Evolutionary conservation across 2,888 invertebrate species (phyloP).

Genomic region (Caenorhabditis sp.): DNA sequence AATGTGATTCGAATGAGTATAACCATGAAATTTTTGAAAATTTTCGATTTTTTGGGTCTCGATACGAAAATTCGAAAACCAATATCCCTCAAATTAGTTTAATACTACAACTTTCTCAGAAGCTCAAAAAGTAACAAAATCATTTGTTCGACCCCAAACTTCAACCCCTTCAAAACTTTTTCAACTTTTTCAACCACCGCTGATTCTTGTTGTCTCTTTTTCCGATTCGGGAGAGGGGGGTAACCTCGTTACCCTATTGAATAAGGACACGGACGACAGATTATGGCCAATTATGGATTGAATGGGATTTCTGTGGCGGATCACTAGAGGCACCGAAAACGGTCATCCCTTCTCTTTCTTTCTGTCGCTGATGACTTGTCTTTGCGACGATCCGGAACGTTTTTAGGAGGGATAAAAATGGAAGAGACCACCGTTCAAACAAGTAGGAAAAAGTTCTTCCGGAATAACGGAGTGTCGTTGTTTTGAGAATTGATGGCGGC

Average conservation of each 20-base stretch:
- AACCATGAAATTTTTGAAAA: too few relatives aligned
- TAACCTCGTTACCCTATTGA: slow-evolving; percentile 43
- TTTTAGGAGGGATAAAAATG: too few relatives aligned
- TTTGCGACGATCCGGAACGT: slow-evolving; percentile 32
- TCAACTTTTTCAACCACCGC: not conserved
- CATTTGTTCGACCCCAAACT: not conserved
- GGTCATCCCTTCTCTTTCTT: too few relatives aligned
- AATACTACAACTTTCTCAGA: too few relatives aligned
- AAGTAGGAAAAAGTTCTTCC: not conserved
- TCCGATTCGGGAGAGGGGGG: not conserved
- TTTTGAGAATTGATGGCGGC: too few relatives aligned
- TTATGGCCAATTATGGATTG: slow-evolving; percentile 53
- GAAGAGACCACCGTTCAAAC: not conserved
- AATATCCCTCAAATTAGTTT: too few relatives aligned
- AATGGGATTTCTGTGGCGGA: slow-evolving; percentile 22
- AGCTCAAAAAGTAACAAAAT: too few relatives aligned
- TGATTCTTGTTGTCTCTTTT: not conserved
- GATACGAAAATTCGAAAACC: too few relatives aligned
- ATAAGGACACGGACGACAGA: slow-evolving; percentile 39
- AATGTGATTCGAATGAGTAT: too few relatives aligned
- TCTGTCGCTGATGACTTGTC: not conserved
- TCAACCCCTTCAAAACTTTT: not conserved
- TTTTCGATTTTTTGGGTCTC: too few relatives aligned
- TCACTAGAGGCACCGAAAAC: slow-evolving; percentile 13
- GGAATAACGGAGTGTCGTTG: too few relatives aligned